Conservation (phyloP, 2,888 invertebrate species). For the Stenoptilia bipunctidactyla region DNA sequence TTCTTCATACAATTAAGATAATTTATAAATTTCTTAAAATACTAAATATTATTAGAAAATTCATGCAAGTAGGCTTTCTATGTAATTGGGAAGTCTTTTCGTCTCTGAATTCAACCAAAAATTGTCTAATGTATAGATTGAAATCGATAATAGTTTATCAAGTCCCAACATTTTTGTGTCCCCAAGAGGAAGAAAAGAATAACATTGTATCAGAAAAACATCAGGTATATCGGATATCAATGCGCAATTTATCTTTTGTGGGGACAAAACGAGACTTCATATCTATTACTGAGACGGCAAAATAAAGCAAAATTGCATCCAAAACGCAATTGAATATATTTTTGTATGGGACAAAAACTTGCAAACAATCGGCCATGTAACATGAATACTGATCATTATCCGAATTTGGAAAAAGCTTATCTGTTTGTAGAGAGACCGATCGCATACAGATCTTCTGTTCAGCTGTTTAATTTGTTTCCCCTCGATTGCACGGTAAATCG, state of each 20-base stretch:
- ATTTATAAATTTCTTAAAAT: no score
- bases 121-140: no score
- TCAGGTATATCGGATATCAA: conserved; percentile 61
- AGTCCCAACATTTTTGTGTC: conserved; percentile 31
- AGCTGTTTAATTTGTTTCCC: conserved; percentile 46
- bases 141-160: conserved; percentile 30
- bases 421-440: conserved; percentile 50
- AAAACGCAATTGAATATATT: conserved; percentile 62
- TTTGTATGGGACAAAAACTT: conserved; percentile 35
- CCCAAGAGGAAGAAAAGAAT: conserved; percentile 22
- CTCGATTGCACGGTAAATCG: conserved; percentile 39
- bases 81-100: no score
- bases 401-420: conserved; percentile 48
- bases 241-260: conserved; percentile 59
- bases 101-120: no score
- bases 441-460: conserved; percentile 40
- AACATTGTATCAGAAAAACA: conserved; percentile 40
- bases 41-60: no score
- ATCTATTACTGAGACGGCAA: conserved; percentile 47
- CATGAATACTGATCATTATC: conserved; percentile 66
- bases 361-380: conserved; percentile 56
- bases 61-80: no score
- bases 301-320: conserved; percentile 46
- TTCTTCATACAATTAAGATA: no score
- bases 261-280: conserved; percentile 39